A percentile compares a stretch with the other conserved stretches of the same genome.
These are phyloP conservation scores for Psilopsiagon aurifrons DNA, from an alignment of 2,113 vertebrate genomes.

Conservation along the genomic window DNA sequence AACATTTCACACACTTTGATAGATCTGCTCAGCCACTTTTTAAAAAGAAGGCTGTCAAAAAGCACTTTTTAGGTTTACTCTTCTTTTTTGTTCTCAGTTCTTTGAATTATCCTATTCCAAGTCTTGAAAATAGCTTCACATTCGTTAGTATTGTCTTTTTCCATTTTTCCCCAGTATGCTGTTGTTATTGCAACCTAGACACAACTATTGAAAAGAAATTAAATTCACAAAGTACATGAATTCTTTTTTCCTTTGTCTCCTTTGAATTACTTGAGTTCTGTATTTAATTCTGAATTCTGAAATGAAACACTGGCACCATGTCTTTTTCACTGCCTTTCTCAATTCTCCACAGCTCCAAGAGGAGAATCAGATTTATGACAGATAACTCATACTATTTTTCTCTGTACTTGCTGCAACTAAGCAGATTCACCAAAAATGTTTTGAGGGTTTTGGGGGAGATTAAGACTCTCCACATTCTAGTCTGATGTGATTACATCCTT, in stretches of 20 bases:
- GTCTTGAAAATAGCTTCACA: slow-evolving; percentile 34
- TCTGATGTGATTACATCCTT: slow-evolving; percentile 1
- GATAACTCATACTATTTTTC: slow-evolving; percentile 45
- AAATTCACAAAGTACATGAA: background rate
- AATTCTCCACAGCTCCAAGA: slow-evolving; percentile 48
- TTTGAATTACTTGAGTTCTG: slow-evolving; percentile 54
- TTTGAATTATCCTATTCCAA: slow-evolving; percentile 30
- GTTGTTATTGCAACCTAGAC: background rate
- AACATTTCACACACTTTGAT: slow-evolving; percentile 28
- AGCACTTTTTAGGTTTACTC: background rate
- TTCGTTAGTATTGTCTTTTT: background rate
- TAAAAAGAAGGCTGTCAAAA: slow-evolving; percentile 2
- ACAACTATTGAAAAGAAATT: slow-evolving; percentile 7
- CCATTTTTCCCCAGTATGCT: background rate
- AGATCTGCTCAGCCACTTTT: slow-evolving; percentile 16
- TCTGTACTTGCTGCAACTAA: slow-evolving; percentile 57
- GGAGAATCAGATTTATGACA: slow-evolving; percentile 25
- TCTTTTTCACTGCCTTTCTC: slow-evolving; percentile 18
- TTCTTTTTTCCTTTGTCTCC: background rate
- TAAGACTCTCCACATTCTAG: background rate
- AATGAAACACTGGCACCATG: background rate
- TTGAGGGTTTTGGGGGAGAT: background rate
- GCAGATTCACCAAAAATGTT: slow-evolving; percentile 24
- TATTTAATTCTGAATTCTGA: slow-evolving; percentile 51
- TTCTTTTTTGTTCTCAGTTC: slow-evolving; percentile 22